Evolutionary conservation across 2,888 invertebrate genomes (phyloP), one percentile per base, ranked within the genome.

Genomic region (Autographa gamma): DNA sequence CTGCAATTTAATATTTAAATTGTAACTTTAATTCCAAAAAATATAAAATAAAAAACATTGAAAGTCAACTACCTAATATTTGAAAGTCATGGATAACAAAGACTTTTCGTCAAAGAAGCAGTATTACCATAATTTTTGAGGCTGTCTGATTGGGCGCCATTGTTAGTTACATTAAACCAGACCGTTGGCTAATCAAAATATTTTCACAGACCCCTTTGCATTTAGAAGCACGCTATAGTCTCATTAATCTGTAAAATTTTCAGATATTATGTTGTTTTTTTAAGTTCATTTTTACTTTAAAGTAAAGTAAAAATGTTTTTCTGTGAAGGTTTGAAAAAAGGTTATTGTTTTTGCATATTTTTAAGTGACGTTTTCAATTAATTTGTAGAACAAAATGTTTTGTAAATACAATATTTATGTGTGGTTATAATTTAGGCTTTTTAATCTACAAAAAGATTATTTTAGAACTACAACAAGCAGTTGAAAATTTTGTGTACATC

Each of bases 91-190:
- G 74, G 58, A 19, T 78, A 69, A 80, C 81, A 78, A 78, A 78
- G 81, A 78, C 14, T 69, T 60, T n/a, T 54, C 69, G 14, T 77
- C 81, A 78, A 78, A 78, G 78, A 74, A 78, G 70, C 63, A 56
- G 18, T 0, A 81, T 81, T 78, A 81, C 56, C 78, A 78, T 78
- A 81, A 81, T 78, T 77, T 73, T 73, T 66, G 81, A 63, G 54
- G 60, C 63, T 41, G 52, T 60, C 62, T 80, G 78, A 78, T 78
- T 78, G 74, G 43, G 43, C 69, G 63, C 66, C 77, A 78, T 78
- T 78, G 81, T 78, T 67, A 65, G 66, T 41, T 69, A 69, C 60
- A 14, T 62, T 52, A 60, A n/a, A 58, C 13, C 19, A 65, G 58
- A 62, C 60, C 69, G 58, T 34, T 3, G 67, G 31, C 62, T 80